Evolutionary conservation across 2,888 invertebrate genomes (phyloP), one percentile per base, ranked within the genome.

Genomic region (Cordilura impudica): DNA sequence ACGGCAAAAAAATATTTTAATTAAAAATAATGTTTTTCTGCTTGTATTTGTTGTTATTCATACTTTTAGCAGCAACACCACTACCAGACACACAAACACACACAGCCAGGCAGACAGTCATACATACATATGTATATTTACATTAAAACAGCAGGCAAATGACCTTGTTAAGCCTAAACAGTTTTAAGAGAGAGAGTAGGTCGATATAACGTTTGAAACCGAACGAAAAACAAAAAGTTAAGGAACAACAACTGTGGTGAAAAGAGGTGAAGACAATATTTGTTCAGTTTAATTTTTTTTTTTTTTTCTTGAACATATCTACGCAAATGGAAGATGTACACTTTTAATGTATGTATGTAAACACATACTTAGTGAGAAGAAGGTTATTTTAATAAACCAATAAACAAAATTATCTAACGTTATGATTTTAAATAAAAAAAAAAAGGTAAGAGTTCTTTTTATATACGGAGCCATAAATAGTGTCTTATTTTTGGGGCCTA

Each of bases 151-250:
- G 21, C 65, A 65, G 65, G 51, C 61, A 71, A 71, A 77, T 66
- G 71, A 71, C 77, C 77, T 71, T 71, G 77, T 61, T 71, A 77
- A 71, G 77, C 71, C 77, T 54, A 67, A 2, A 61, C 45, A 29
- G 39, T 26, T 60, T 51, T 39, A 21, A 39, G 35, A 39, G 35
- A 53, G 18, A 65, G 51, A 66, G 29, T 18, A 43, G 18, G 6
- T 47, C 45, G 26, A 12, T 45, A 67, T 31, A 67, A 29, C 10
- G n/a, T 56, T 54, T 45, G 29, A 8, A 29, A 31, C 12, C 10
- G 26, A 18, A 43, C 12, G 31, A 29, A 63, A 1, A 60, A 23
- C 14, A 29, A 61, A 53, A 29, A 54, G 53, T 39, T 43, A 8
- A 21, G 69, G 58, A 69, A 69, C 58, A 69, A 35, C 35, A 69